Evolutionary conservation across 2,797 vertebrate genomes (phyloP), one percentile per base, ranked within the genome.

Genomic region (Tokudaia tokunoshimensis): DNA sequence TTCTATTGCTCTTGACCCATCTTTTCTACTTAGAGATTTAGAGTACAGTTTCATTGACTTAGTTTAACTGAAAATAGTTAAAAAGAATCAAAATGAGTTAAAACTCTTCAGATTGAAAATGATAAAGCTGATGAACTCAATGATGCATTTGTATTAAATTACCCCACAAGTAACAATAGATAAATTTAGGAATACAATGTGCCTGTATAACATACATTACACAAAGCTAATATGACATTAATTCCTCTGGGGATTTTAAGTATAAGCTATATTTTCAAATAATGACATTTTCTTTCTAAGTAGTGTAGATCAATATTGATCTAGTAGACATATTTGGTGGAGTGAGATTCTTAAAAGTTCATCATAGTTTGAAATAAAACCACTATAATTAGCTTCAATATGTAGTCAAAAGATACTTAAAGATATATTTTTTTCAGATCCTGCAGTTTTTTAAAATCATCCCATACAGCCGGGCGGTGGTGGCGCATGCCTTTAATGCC

Each of bases 81-180:
- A n/a, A 87, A 89, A 92, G 50, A 70, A 95, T n/a, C 84, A 87
- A 94, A 92, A 63, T 37, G 2, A 37, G 79, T 85, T 34, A 92
- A 72, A 37, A 3, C n/a, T 93, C 79, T 2, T 29, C 79, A 63
- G 24, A 41, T 65, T 57, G 61, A n/a, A 55, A 52, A 70, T 81
- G 9, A 8, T 89, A 93, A 89, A 95, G 3, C 6, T 61, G 74
- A 15, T 20, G 0, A 94, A 13, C 47, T 4, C 72, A 15, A 88
- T 3, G 34, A 7, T 80, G 1, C 50, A 24, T 92, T 94, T 79
- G 3, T 34, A 20, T 86, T 85, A 85, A 61, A 59, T 59, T 52
- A 93, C 61, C 29, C 85, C 24, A 89, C 24, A 65, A n/a, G 29
- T 2, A 94, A 81, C 22, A 92, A 41, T 63, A 57, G 59, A n/a